Evolutionary conservation across 2,797 vertebrate species (phyloP).

Genomic region (Brotula barbata): DNA sequence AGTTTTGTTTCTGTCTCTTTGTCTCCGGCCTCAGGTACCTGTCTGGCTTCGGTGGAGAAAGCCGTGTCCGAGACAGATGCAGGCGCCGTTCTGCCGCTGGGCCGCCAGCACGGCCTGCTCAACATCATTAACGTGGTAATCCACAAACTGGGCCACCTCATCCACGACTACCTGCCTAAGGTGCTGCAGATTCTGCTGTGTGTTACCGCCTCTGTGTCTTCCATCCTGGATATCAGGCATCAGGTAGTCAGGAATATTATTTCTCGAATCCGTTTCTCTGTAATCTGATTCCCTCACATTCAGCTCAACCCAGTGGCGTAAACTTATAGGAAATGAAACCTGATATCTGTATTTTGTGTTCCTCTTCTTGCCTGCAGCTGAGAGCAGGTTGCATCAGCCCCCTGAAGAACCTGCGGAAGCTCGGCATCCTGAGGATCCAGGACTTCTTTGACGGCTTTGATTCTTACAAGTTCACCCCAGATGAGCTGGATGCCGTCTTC

Average conservation of each 20-base stretch:
- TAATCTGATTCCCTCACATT: too few species aligned
- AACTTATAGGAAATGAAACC: too few species aligned
- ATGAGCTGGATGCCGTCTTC: slow-evolving; percentile 92
- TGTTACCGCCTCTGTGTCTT: slow-evolving; percentile 83
- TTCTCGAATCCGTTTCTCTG: too few species aligned
- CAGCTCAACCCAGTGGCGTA: too few species aligned
- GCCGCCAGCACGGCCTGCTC: slow-evolving; percentile 92
- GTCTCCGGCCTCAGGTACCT: slow-evolving; percentile 73
- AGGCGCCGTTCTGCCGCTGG: slow-evolving; percentile 87
- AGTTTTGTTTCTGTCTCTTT: too few species aligned
- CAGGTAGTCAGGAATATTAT: slow-evolving; percentile 80
- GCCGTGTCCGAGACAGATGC: slow-evolving; percentile 81
- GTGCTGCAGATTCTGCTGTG: slow-evolving; percentile 94
- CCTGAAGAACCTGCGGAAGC: slow-evolving; percentile 91
- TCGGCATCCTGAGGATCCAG: slow-evolving; percentile 87
- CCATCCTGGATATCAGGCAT: slow-evolving; percentile 83
- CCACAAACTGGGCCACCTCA: slow-evolving; percentile 90
- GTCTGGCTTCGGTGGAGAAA: slow-evolving; percentile 82
- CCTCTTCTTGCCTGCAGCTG: slow-evolving; percentile 73
- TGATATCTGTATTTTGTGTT: too few species aligned
- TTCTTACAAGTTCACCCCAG: slow-evolving; percentile 83
- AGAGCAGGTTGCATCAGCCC: slow-evolving; percentile 87
- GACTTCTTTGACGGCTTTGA: slow-evolving; percentile 91
- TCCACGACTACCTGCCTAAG: slow-evolving; percentile 85
- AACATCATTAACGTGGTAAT: slow-evolving; percentile 88